Conservation (phyloP, 1,140 invertebrate species). For the Drosophila paulistorum region DNA sequence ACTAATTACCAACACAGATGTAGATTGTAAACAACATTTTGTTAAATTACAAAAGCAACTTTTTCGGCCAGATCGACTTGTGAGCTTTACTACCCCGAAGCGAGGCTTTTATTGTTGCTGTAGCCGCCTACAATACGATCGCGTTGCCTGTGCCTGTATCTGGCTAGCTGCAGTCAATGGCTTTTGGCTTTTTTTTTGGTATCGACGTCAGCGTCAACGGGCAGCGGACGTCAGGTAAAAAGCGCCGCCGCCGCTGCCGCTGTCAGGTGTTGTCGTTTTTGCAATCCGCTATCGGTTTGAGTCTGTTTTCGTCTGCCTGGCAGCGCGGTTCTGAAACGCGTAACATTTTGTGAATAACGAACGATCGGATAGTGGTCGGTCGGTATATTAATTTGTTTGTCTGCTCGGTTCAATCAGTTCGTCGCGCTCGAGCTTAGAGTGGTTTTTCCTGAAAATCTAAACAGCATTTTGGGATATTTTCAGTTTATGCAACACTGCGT, state of each 20-base stretch:
- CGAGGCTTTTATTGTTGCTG: neutral
- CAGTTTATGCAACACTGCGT: slow-evolving; percentile 49
- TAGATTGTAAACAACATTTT: slow-evolving; percentile 33
- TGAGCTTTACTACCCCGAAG: slow-evolving; percentile 28
- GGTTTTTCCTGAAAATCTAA: slow-evolving; percentile 42
- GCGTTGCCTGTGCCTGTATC: neutral
- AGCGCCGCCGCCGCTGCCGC: slow-evolving; percentile 30
- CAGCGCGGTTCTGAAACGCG: slow-evolving; percentile 78
- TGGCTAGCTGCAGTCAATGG: neutral
- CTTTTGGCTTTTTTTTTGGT: neutral
- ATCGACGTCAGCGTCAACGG: neutral
- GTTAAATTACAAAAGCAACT: too few species aligned
- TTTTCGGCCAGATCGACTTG: slow-evolving; percentile 21
- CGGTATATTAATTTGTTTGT: slow-evolving; percentile 13
- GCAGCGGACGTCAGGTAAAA: slow-evolving; percentile 12
- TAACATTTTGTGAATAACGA: slow-evolving; percentile 40
- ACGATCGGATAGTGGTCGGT: slow-evolving; percentile 36
- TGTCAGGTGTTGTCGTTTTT: slow-evolving; percentile 79
- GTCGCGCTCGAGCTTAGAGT: slow-evolving; percentile 15
- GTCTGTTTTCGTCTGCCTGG: slow-evolving; percentile 77
- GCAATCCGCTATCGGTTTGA: slow-evolving; percentile 67
- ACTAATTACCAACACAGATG: slow-evolving; percentile 13
- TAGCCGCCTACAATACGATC: slow-evolving; percentile 9
- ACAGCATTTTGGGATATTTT: slow-evolving; percentile 18
- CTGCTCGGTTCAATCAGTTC: slow-evolving; percentile 30